phyloP scores from a whole-genome alignment of 2,888 invertebrate species.

The Agriopis leucophaearia region DNA sequence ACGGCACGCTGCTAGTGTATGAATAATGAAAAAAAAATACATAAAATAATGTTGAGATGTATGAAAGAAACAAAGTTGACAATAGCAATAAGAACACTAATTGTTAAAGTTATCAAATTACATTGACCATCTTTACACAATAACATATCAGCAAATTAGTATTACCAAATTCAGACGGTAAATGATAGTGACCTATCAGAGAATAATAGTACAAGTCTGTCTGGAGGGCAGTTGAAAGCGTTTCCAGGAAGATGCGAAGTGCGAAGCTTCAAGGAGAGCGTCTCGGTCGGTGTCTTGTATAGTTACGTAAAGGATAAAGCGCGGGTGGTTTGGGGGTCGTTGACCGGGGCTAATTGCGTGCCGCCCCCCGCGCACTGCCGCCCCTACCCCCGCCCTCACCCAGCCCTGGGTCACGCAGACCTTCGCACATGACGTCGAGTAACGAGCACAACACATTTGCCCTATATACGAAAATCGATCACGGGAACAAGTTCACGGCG shows the following conservation, averaged over 20 bases:
- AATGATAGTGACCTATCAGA: neutral
- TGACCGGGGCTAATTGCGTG: constrained; percentile 80
- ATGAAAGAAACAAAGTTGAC: neutral
- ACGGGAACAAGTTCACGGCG: constrained; percentile 74
- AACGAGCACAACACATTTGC: constrained; percentile 66
- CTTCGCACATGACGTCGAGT: constrained; percentile 68
- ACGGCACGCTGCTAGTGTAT: no score
- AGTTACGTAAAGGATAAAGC: constrained; percentile 30
- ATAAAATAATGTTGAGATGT: neutral
- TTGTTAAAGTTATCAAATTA: neutral
- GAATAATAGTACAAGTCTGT: neutral
- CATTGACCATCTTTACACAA: neutral
- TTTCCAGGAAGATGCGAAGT: constrained; percentile 17
- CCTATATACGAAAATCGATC: constrained; percentile 81
- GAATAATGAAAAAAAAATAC: neutral
- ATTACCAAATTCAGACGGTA: neutral
- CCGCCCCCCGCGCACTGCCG: constrained; percentile 49
- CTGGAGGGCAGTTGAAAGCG: neutral
- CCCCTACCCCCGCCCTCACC: constrained; percentile 37
- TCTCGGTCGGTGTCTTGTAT: constrained; percentile 23
- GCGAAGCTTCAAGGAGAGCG: constrained; percentile 12
- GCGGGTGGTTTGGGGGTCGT: constrained; percentile 66
- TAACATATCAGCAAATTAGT: neutral
- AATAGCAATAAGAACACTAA: neutral
- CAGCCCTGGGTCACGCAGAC: constrained; percentile 69